Evolutionary conservation across 2,888 invertebrate species (phyloP), one percentile per base, ranked within the genome.

Genomic region (Protula sp.): DNA sequence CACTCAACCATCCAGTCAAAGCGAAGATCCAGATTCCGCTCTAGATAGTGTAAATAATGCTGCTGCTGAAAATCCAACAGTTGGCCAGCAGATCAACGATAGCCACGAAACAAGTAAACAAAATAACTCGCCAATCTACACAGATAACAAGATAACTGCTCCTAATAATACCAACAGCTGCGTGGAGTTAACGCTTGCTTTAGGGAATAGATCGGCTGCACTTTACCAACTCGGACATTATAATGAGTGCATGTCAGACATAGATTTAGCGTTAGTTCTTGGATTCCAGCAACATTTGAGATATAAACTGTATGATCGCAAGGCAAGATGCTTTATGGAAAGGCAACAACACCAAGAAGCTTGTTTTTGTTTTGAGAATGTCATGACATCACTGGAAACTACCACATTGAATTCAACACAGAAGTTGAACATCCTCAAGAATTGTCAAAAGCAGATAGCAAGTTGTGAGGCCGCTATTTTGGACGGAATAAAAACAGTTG

Each of bases 261-360:
- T 78, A 31, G 68, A 72, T 19, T 59, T 69, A 9, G 75, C 75
- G 19, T 67, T 76, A 47, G 67, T 84, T 31, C 82, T 84, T 66
- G 84, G 85, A 5, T 89, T 88, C 74, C 88, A 89, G 0, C 73
- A 79, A 47, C 84, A 85, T 59, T 82, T 86, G 55, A 81, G 80
- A 38, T 85, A 87, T 70, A 91, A 90, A 80, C 80, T 91, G 57
- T 81, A 85, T 57, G 77, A 88, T 24, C 84, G 90, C 29, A 83
- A 85, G 68, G 86, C 86, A 0, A 86, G 87, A 68, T 89, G 89
- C 77, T 84, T 84, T 38, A 22, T 26, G n/a, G 31, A 57, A 28
- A 61, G 61, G 22, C 55, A 50, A 9, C 27, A 54, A 19, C 26
- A 48, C 14, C 29, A 27, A 22, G 45, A 61, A 24, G 63, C 63